A percentile compares a stretch with the other conserved stretches of the same genome.
These are phyloP conservation scores for Halcyon senegalensis DNA, from an alignment of 2,113 vertebrate species.

Conservation along the genomic window DNA sequence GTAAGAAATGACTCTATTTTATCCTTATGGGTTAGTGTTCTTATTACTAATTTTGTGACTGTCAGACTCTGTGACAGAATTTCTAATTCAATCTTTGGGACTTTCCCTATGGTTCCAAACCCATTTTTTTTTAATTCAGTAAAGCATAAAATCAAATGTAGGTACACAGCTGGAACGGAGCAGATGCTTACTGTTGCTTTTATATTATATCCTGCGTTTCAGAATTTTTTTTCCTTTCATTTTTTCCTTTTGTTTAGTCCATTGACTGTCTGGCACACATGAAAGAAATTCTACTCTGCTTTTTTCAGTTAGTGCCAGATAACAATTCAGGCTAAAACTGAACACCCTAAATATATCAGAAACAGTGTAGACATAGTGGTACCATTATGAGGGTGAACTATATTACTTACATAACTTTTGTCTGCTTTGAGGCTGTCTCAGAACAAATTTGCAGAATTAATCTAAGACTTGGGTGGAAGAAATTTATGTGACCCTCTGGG, in stretches of 20 bases:
- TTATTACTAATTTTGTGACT: not conserved
- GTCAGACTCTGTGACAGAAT: not conserved
- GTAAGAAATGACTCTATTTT: not conserved
- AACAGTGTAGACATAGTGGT: not conserved
- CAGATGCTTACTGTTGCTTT: not conserved
- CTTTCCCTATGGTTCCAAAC: not conserved
- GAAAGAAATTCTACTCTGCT: not conserved
- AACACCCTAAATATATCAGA: not conserved
- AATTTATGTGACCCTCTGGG: not conserved
- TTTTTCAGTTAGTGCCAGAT: not conserved
- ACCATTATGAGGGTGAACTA: not conserved
- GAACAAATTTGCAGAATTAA: slow-evolving; percentile 11
- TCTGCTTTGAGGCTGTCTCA: not conserved
- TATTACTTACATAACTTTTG: not conserved
- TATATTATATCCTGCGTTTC: not conserved
- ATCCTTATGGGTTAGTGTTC: not conserved
- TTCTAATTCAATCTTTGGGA: not conserved
- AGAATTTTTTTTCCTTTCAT: not conserved
- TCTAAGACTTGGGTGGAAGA: not conserved
- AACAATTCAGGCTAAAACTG: not conserved
- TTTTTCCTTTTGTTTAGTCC: slow-evolving; percentile 5
- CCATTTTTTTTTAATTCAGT: not conserved
- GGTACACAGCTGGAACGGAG: not conserved
- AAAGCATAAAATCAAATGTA: not conserved
- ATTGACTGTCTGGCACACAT: not conserved